Evolutionary conservation across 2,797 vertebrate species (phyloP).

Genomic region (Poeciliopsis infans): DNA sequence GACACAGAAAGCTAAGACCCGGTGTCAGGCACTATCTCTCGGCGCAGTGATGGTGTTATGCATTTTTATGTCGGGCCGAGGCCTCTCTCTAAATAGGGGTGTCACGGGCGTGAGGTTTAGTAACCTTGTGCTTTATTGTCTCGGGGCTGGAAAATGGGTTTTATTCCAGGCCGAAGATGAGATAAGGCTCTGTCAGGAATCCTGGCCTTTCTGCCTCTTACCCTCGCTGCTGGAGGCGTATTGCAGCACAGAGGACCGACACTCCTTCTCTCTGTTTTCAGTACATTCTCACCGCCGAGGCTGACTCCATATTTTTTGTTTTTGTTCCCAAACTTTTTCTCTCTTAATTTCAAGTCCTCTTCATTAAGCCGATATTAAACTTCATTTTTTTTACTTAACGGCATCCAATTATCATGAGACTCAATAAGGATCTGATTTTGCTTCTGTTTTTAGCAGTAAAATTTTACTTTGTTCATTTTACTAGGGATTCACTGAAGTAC

Average conservation of each 20-base stretch:
- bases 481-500: constrained; percentile 12
- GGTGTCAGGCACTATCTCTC: constrained; percentile 53
- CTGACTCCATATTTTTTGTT: constrained; percentile 64
- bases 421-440: constrained; percentile 59
- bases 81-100: constrained; percentile 77
- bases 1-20: constrained; percentile 23
- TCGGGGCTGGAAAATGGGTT: constrained; percentile 79
- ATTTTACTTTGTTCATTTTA: constrained; percentile 39
- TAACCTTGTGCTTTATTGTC: constrained; percentile 83
- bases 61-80: constrained; percentile 75
- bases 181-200: constrained; percentile 81
- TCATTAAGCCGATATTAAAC: constrained; percentile 65
- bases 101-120: constrained; percentile 74
- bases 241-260: constrained; percentile 70
- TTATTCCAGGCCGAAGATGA: constrained; percentile 82
- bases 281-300: constrained; percentile 63
- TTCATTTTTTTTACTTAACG: constrained; percentile 59
- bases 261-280: constrained; percentile 62
- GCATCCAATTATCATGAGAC: constrained; percentile 65
- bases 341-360: constrained; percentile 52
- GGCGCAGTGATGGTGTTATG: constrained; percentile 61
- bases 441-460: constrained; percentile 38
- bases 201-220: constrained; percentile 68
- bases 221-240: constrained; percentile 74
- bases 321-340: constrained; percentile 48